These are phyloP conservation scores for Apamea monoglypha DNA, from an alignment of 2,888 invertebrate species.

Conservation along the genomic window DNA sequence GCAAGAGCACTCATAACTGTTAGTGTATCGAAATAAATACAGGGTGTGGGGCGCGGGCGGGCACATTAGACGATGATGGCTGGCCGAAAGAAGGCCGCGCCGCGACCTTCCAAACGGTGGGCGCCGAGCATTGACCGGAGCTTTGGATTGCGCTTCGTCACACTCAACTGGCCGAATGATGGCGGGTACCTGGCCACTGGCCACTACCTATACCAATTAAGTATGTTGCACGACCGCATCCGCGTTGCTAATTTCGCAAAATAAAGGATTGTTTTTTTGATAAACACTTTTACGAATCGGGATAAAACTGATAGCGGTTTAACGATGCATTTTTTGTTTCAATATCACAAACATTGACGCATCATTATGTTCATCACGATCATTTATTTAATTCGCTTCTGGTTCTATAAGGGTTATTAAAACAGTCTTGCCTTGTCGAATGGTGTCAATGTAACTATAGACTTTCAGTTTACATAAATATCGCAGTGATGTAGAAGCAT, in stretches of 20 bases:
- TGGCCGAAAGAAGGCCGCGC: conserved; percentile 88
- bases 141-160: conserved; percentile 75
- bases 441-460: conserved; percentile 51
- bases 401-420: conserved; percentile 47
- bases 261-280: conserved; percentile 32
- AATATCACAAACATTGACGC: conserved; percentile 12
- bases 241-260: conserved; percentile 71
- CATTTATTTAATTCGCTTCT: conserved; percentile 45
- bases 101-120: conserved; percentile 88
- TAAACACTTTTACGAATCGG: conserved; percentile 24
- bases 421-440: conserved; percentile 45
- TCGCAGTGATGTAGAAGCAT: conserved; percentile 23
- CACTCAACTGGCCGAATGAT: conserved; percentile 73
- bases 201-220: conserved; percentile 65
- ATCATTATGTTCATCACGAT: conserved; percentile 38
- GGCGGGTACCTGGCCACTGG: conserved; percentile 69
- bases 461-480: conserved; percentile 50
- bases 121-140: conserved; percentile 86
- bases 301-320: conserved; percentile 14
- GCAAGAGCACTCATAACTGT: conserved; percentile 88
- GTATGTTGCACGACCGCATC: conserved; percentile 73
- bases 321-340: not conserved
- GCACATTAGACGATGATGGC: conserved; percentile 80
- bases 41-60: conserved; percentile 82
- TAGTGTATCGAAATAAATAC: conserved; percentile 86